Evolutionary conservation across 2,113 vertebrate genomes (phyloP).

Genomic region (Microtus richardsoni): DNA sequence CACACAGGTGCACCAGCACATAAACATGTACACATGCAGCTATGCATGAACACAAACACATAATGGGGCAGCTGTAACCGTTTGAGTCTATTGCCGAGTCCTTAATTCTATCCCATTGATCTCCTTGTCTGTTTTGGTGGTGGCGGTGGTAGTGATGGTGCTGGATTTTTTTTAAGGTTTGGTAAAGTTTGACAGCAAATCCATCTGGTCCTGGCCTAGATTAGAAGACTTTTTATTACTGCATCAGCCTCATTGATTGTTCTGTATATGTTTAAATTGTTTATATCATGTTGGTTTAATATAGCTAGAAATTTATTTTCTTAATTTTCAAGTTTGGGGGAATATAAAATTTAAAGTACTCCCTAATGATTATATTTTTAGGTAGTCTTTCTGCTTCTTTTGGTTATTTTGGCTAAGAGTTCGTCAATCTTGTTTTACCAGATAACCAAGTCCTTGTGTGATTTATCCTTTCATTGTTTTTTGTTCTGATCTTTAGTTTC

Average conservation of each 20-base stretch:
- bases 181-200: not conserved
- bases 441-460: not conserved
- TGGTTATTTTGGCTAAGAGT: not conserved
- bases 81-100: not conserved
- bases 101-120: not conserved
- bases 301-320: not conserved
- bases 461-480: not conserved
- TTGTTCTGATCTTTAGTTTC: not conserved
- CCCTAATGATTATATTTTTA: too few relatives aligned
- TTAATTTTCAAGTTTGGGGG: not conserved
- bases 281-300: not conserved
- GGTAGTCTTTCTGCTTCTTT: not conserved
- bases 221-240: not conserved
- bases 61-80: not conserved
- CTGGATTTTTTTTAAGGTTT: not conserved
- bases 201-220: not conserved
- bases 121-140: too few relatives aligned
- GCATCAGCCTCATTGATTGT: not conserved
- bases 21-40: not conserved
- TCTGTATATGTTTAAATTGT: not conserved
- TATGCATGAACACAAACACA: not conserved
- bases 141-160: not conserved
- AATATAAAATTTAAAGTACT: not conserved
- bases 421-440: not conserved
- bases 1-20: not conserved